These are phyloP conservation scores for Jacana jacana DNA, from an alignment of 2,113 vertebrate genomes.

Conservation along the genomic window DNA sequence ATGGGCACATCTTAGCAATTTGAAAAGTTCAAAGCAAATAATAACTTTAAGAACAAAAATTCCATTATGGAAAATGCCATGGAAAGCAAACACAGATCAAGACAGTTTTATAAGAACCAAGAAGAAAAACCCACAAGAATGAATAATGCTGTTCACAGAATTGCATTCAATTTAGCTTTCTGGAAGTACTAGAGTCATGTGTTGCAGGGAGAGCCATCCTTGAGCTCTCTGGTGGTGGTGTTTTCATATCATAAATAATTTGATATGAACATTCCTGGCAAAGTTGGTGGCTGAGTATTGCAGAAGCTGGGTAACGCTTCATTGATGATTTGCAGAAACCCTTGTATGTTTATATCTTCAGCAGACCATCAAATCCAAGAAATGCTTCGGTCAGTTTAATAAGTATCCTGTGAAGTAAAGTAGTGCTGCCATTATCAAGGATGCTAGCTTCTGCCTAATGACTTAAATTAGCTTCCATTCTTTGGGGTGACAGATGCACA, in stretches of 20 bases:
- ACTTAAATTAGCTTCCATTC: background rate
- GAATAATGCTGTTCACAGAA: background rate
- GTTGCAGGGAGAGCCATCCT: background rate
- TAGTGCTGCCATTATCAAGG: background rate
- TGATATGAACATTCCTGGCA: slow-evolving; percentile 20
- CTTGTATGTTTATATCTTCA: slow-evolving; percentile 39
- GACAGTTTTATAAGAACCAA: background rate
- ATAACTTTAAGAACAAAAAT: background rate
- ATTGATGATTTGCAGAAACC: slow-evolving; percentile 52
- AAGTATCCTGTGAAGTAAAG: background rate
- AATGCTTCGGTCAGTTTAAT: background rate
- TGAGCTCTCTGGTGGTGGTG: background rate
- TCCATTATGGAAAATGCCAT: background rate
- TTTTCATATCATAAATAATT: slow-evolving; percentile 5
- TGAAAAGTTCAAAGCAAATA: background rate
- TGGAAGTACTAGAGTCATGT: background rate
- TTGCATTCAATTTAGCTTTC: background rate
- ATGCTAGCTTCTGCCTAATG: slow-evolving; percentile 1
- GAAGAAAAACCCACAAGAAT: background rate
- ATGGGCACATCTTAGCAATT: background rate
- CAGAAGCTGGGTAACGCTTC: background rate
- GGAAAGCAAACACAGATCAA: background rate
- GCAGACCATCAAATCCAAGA: slow-evolving; percentile 73
- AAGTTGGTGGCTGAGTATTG: background rate
- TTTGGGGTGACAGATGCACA: background rate